A percentile compares a stretch with the other conserved stretches of the same genome.
These are phyloP conservation scores for Atta colombica DNA, from an alignment of 1,140 invertebrate genomes.

Conservation along the genomic window DNA sequence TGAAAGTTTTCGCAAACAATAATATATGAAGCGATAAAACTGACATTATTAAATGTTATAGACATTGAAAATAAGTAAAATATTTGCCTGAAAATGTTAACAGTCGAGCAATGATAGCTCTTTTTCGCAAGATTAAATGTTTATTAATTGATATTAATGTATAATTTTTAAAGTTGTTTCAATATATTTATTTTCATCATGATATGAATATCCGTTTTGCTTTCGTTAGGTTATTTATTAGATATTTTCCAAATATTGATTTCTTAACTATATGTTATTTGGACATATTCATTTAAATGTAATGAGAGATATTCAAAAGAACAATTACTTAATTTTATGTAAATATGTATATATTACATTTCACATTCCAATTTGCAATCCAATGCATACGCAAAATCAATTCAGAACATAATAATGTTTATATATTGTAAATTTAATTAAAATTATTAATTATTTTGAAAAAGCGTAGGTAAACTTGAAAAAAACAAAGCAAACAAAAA, in stretches of 20 bases:
- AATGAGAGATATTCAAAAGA: not conserved
- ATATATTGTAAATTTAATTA: slow-evolving; percentile 8
- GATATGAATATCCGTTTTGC: not conserved
- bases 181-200: slow-evolving; percentile 4
- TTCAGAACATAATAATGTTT: not conserved
- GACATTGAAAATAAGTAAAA: not conserved
- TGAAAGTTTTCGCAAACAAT: not conserved
- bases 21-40: not conserved
- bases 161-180: not conserved
- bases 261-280: not conserved
- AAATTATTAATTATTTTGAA: not conserved
- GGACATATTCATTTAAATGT: not conserved
- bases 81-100: not conserved
- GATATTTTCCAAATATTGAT: slow-evolving; percentile 13
- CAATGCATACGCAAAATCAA: not conserved
- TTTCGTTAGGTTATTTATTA: slow-evolving; percentile 7
- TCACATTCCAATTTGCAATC: not conserved
- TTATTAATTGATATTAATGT: not conserved
- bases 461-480: not conserved
- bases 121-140: not conserved
- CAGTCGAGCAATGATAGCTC: not conserved
- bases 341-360: not conserved
- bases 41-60: not conserved
- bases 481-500: not conserved
- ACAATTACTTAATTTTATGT: not conserved